Base-by-base conservation (phyloP, 2,113 vertebrate species). In the Cochlearius cochlearius region DNA sequence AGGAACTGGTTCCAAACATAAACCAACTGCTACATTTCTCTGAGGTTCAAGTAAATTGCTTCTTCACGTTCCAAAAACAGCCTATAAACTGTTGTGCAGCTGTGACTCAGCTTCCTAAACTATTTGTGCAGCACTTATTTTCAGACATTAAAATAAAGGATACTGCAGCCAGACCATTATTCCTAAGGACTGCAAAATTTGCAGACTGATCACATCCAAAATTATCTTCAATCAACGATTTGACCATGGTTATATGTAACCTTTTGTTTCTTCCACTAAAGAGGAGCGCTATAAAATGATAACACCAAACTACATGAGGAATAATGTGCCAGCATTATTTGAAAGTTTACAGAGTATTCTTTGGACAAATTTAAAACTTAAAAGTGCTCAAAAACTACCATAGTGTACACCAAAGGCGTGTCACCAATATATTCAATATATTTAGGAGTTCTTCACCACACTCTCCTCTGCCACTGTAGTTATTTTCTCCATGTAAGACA, bases 41-140 rank as follows among this genome's bases (percentile, higher is more conserved):
- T 12, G 62, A 69, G n/a, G 67, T 88, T 96, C 36, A 58, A 91
- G 60, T 77, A 90, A 79, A 68, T 55, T 69, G 11, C 56, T 90
- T 88, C 67, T 92, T 93, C 2, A 1, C 10, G 0, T 79, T 90
- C 58, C 2, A 1, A 92, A 86, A 94, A 69, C 0, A 17, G 47
- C 16, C 64, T 83, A 55, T 63, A 81, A 94, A 80, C 41, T 43
- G 69, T 38, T 45, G 29, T 55, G 55, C 50, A 95, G 78, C 74
- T 96, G 68, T 91, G 83, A 94, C 30, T 86, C 59, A 89, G 43
- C 47, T 84, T 78, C 29, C 60, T 88, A 89, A 95, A 89, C 15
- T 75, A 38, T 87, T 86, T 87, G 47, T 82, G 56, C 73, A 87
- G 49, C 39, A 84, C 2, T 27, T 83, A 60, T 58, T 95, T 93